Base-by-base conservation (phyloP, 2,888 invertebrate genomes). In the Drosophila acutilabella region DNA sequence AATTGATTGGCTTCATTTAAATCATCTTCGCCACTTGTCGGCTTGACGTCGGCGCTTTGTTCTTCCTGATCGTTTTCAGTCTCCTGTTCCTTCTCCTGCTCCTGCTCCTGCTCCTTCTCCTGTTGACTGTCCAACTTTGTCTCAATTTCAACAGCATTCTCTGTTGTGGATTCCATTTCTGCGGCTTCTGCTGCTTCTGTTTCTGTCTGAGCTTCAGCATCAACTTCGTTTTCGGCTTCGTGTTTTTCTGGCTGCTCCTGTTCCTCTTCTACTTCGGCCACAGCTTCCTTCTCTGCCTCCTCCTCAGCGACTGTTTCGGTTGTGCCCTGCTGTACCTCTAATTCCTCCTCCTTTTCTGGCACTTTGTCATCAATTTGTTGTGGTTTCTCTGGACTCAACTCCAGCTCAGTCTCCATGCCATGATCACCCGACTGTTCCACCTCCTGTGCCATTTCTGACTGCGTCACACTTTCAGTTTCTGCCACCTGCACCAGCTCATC, bases 1-100 rank as follows among this genome's bases (percentile, higher is more conserved):
- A 88, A 81, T 84, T 80, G 87, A 87, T 87, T 87, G 78, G 72
- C 81, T 84, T 80, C 87, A 88, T 87, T 88, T 81, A 86, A 80
- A 88, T 88, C 78, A 80, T 84, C 79, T 78, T 83, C 71, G 68
- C 72, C 86, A 83, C 88, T 85, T 88, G 86, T 83, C 86, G 87
- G 87, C 80, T 80, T 76, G 59, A 73, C 60, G 87, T 88, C 89
- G 80, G 84, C 87, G 74, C 76, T 83, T 88, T 87, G 84, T 80
- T 54, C 53, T 42, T 7, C 2, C 54, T 16, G 42, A 18, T 54
- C 41, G 30, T 14, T 48, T 5, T 58, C 71, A 7, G 40, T 11
- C 57, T 58, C 56, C 5, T 42, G 42, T 45, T 59, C 64, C 38
- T 18, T n/a, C 40, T 71, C 48, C 18, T 11, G n/a, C 40, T 52